Base-by-base conservation (phyloP, 2,888 invertebrate species). In the Limenitis camilla region DNA sequence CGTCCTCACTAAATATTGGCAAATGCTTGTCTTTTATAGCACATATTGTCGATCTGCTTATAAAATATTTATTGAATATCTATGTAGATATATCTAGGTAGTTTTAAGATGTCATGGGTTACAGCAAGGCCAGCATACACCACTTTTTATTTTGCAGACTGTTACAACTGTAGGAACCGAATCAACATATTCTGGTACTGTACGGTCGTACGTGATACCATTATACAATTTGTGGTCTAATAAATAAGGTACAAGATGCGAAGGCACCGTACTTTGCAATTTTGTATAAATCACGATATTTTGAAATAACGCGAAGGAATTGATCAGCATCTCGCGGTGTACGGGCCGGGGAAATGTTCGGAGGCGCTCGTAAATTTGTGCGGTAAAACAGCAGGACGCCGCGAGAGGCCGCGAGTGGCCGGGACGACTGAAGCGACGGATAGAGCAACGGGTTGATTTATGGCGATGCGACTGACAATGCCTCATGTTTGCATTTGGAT, bases 341-440 rank as follows among this genome's bases (percentile, higher is more conserved):
- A 66, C 65, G 70, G 69, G 51, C 67, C 63, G 66, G 69, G 68
- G 71, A 61, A 63, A 65, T 71, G 78, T 74, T 73, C 79, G 72
- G 82, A 74, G 78, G 84, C 78, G 81, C 66, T 83, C 87, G 81
- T 87, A 87, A 87, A 87, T 86, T 84, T 82, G 85, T 81, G 84
- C 72, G 72, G 78, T 76, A 67, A 69, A 82, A 73, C 86, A 86
- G 86, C 86, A 79, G 81, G 86, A 76, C 71, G 79, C 76, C 19
- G 19, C 19, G 19, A 19, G 19, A 19, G 19, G 19, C 19, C 19
- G 19, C 19, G 19, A 19, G 19, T 19, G 19, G 19, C 19, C 76
- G 67, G 68, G 68, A 71, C 71, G 73, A 71, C 76, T 70, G 69
- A 69, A 71, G 72, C 71, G 79, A 81, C 78, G 81, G 81, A 87